phyloP scores from a whole-genome alignment of 2,797 vertebrate genomes.

The Tenualosa ilisha region DNA sequence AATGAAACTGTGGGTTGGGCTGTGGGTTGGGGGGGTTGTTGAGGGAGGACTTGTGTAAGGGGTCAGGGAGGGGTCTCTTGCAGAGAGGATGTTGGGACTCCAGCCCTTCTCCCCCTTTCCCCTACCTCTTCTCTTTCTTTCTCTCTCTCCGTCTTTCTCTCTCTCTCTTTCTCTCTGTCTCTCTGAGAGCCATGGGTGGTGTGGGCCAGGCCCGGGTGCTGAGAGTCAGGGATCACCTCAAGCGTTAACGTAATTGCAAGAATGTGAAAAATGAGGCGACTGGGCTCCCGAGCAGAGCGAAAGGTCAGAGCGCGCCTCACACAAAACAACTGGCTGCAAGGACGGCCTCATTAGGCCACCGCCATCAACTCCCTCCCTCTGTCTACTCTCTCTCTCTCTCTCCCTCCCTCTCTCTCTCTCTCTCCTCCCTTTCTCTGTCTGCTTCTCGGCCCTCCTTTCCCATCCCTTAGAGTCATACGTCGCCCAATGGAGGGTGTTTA shows the following conservation, averaged over 20 bases:
- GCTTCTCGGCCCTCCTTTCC: constrained; percentile 52
- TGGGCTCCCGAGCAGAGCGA: constrained; percentile 89
- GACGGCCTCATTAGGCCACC: constrained; percentile 95
- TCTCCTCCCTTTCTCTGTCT: constrained; percentile 48
- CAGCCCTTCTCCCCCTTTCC: constrained; percentile 40
- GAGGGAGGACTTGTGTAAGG: constrained; percentile 39
- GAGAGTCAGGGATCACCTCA: constrained; percentile 92
- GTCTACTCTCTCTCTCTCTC: constrained; percentile 20
- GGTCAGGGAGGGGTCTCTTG: background rate
- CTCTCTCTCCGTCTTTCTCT: background rate
- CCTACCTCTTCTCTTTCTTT: background rate
- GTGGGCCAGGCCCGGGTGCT: constrained; percentile 82
- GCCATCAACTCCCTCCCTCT: constrained; percentile 76
- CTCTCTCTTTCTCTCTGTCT: constrained; percentile 50
- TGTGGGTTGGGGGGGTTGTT: constrained; percentile 21
- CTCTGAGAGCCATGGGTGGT: constrained; percentile 54
- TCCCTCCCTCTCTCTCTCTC: constrained; percentile 41
- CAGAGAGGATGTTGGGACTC: background rate
- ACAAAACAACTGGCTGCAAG: constrained; percentile 95
- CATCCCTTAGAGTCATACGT: background rate
- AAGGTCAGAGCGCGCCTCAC: constrained; percentile 94
- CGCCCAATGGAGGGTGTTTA: constrained; percentile 28
- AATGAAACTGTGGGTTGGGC: constrained; percentile 32
- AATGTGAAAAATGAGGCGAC: constrained; percentile 99
- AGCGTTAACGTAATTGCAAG: constrained; percentile 99